phyloP scores from a whole-genome alignment of 53 echinoderm and acorn worm genomes.

The Holothuria leucospilota region DNA sequence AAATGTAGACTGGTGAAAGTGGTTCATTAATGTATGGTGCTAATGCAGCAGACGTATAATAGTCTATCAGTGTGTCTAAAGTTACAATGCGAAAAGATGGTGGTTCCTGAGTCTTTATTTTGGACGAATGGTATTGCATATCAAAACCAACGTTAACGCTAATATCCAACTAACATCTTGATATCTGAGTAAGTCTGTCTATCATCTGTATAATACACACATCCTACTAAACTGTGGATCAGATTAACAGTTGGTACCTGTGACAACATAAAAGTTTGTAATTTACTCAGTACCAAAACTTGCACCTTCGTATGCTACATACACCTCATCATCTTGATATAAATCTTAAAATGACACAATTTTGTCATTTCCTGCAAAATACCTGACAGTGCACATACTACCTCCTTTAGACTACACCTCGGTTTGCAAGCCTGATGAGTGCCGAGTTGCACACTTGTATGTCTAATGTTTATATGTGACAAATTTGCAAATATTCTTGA shows the following conservation, averaged over 20 bases:
- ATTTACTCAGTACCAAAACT: constrained; percentile 56
- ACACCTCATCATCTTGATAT: constrained; percentile 55
- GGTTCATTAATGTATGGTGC: not conserved
- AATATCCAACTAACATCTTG: not conserved
- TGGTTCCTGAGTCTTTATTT: not conserved
- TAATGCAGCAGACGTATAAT: not conserved
- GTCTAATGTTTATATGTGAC: constrained; percentile 69
- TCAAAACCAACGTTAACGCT: constrained; percentile 1
- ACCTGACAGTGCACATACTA: not conserved
- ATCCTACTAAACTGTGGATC: constrained; percentile 28
- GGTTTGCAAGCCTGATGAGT: not conserved
- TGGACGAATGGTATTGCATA: constrained; percentile 1
- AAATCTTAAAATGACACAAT: not conserved
- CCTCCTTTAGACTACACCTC: constrained; percentile 36
- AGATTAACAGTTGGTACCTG: constrained; percentile 12
- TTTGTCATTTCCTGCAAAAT: not conserved
- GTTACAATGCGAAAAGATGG: not conserved
- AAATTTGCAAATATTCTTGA: constrained; percentile 62
- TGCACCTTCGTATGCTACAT: constrained; percentile 37
- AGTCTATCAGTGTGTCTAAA: not conserved
- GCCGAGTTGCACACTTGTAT: constrained; percentile 51
- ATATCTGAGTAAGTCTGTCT: not conserved
- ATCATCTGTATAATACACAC: not conserved
- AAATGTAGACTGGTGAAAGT: not conserved
- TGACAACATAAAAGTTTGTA: constrained; percentile 51